These are phyloP conservation scores for Scomber colias DNA, from an alignment of 2,113 vertebrate genomes.

Conservation along the genomic window DNA sequence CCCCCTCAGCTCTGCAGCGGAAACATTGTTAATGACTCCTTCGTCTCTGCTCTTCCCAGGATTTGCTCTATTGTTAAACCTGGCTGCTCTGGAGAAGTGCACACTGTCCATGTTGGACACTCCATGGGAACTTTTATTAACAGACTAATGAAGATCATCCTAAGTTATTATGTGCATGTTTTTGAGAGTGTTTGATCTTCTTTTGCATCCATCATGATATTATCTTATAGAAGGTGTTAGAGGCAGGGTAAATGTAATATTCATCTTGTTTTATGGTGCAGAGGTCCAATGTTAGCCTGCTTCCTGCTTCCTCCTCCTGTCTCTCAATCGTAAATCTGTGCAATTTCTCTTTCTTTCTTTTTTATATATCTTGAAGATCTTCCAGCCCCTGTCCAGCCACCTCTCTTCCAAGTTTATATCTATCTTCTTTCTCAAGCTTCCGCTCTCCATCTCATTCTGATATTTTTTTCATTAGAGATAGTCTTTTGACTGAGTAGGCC, in stretches of 20 bases:
- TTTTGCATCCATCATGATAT: not conserved
- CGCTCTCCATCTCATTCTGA: not conserved
- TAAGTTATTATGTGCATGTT: conserved; percentile 4
- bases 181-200: conserved; percentile 7
- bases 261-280: conserved; percentile 1
- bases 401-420: not conserved
- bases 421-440: conserved; percentile 1
- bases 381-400: not conserved
- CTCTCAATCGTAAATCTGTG: not conserved
- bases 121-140: conserved; percentile 22
- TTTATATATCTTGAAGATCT: not conserved
- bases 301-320: not conserved
- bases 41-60: conserved; percentile 15
- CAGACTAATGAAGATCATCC: conserved; percentile 35
- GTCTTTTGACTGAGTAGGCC: conserved; percentile 1
- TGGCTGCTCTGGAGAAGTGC: conserved; percentile 14
- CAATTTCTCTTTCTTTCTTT: not conserved
- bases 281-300: conserved; percentile 3
- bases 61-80: conserved; percentile 43
- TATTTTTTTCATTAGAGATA: conserved; percentile 13
- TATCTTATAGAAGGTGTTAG: conserved; percentile 1
- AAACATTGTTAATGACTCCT: conserved; percentile 42
- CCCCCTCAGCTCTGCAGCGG: conserved; percentile 13
- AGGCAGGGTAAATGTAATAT: not conserved
- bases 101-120: not conserved